Evolutionary conservation across 2,888 invertebrate genomes (phyloP).

Genomic region (Baccha elongata): DNA sequence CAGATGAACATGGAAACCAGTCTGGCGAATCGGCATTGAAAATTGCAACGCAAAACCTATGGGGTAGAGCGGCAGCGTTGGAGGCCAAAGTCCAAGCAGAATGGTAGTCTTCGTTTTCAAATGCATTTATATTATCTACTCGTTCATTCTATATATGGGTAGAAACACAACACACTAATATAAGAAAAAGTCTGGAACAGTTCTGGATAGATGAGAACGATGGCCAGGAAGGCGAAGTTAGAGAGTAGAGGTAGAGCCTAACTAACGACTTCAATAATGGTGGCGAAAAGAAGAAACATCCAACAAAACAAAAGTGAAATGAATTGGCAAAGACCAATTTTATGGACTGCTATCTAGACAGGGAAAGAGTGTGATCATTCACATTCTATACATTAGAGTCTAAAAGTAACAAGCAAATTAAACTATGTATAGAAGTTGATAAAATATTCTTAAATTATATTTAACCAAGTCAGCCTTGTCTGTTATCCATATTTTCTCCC

Average conservation of each 20-base stretch:
- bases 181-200: constrained; percentile 45
- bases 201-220: constrained; percentile 55
- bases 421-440: too few relatives aligned
- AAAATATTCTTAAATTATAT: too few relatives aligned
- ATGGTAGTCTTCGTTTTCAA: constrained; percentile 39
- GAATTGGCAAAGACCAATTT: constrained; percentile 62
- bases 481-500: too few relatives aligned
- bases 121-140: constrained; percentile 12
- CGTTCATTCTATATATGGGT: constrained; percentile 7
- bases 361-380: constrained; percentile 32
- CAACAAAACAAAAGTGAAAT: constrained; percentile 39
- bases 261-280: constrained; percentile 54
- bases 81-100: constrained; percentile 54
- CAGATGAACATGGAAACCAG: constrained; percentile 60
- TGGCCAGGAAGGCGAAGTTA: constrained; percentile 40
- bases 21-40: constrained; percentile 65
- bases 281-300: constrained; percentile 26
- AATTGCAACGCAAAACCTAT: constrained; percentile 44
- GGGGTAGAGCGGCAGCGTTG: not conserved
- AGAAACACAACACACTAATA: not conserved
- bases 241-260: not conserved
- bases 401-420: not conserved
- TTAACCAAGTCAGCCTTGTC: too few relatives aligned
- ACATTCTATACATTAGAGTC: constrained; percentile 17
- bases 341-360: constrained; percentile 44